Base-by-base conservation (phyloP, 2,797 vertebrate species). In the Sorex maritimensis region DNA sequence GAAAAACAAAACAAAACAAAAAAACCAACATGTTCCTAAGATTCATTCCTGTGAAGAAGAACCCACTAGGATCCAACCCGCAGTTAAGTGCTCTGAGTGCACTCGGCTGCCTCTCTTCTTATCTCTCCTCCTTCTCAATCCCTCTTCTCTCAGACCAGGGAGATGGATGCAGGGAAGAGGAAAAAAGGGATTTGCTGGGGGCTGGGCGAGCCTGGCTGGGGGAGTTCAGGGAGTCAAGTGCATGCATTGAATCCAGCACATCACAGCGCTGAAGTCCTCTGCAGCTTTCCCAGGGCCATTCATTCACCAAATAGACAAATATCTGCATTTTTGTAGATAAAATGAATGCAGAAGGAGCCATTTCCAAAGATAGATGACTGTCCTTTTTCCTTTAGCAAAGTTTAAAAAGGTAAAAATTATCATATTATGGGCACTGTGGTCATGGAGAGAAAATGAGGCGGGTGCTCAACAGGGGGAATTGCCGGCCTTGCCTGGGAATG, bases 351-450 rank as follows among this genome's bases (percentile, higher is more conserved):
- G 28, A 91, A 90, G 81, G 92, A 96, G 93, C 77, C 79, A 97
- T 97, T 98, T 97, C 91, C 90, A 73, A 94, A 93, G 96, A 97
- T 46, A 97, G 74, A 96, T 84, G 96, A 94, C 95, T 65, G 85
- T 97, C 95, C 92, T 77, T 97, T 97, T 97, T 96, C 93, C 91
- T 95, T 97, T 95, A 88, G 90, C 94, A 95, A 98, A 95, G 95
- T 96, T 93, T 89, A 97, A 93, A 97, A 97, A 97, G 96, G 97
- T 97, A 98, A 98, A 98, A 98, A 97, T 97, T 97, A 97, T 96
- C 88, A 17, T 98, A 97, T 98, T 97, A 96, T 89, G 88, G 87
- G 96, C 97, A 95, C 94, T 83, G 97, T 97, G 97, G 97, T 97
- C 97, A 93, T 94, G 95, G 97, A 96, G 96, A 97, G 97, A 97